Evolutionary conservation across 2,797 vertebrate species (phyloP).

Genomic region (Cyclura pinguis): DNA sequence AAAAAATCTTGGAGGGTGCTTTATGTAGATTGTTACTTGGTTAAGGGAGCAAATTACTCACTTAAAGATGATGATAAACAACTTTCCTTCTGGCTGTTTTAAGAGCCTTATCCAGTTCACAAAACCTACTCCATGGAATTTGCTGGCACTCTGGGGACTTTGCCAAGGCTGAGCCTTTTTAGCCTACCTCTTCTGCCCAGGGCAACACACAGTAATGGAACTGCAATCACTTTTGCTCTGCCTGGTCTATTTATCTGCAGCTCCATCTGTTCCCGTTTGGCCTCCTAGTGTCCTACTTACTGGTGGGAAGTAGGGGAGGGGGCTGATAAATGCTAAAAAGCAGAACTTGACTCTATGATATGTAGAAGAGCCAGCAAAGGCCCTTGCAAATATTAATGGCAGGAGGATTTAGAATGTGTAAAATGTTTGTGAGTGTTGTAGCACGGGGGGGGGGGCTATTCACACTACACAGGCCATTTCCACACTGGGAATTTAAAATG

Average conservation of each 20-base stretch:
- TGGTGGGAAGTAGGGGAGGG: fast-evolving
- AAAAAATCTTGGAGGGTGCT: constrained; percentile 34
- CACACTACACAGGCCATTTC: too few species aligned
- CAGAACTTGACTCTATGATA: not conserved
- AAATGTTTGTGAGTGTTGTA: constrained; percentile 12
- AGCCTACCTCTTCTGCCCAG: constrained; percentile 24
- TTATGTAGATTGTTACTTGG: not conserved
- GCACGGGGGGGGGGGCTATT: too few species aligned
- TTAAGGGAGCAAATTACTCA: constrained; percentile 29
- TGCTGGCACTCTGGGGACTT: not conserved
- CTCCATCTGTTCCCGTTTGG: constrained; percentile 1
- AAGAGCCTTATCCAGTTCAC: constrained; percentile 40
- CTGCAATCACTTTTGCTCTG: constrained; percentile 37
- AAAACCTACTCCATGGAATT: fast-evolving
- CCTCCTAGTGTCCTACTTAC: not conserved
- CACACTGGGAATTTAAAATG: too few species aligned
- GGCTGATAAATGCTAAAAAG: not conserved
- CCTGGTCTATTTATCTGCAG: not conserved
- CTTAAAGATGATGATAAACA: constrained; percentile 23
- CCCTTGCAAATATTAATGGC: not conserved
- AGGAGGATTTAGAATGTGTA: not conserved
- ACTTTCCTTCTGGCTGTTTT: constrained; percentile 32
- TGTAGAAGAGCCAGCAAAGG: fast-evolving
- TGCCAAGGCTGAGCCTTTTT: constrained; percentile 22
- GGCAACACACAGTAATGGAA: not conserved